Evolutionary conservation across 2,113 vertebrate genomes (phyloP), one percentile per base, ranked within the genome.

Genomic region (Halcyon malimbica): DNA sequence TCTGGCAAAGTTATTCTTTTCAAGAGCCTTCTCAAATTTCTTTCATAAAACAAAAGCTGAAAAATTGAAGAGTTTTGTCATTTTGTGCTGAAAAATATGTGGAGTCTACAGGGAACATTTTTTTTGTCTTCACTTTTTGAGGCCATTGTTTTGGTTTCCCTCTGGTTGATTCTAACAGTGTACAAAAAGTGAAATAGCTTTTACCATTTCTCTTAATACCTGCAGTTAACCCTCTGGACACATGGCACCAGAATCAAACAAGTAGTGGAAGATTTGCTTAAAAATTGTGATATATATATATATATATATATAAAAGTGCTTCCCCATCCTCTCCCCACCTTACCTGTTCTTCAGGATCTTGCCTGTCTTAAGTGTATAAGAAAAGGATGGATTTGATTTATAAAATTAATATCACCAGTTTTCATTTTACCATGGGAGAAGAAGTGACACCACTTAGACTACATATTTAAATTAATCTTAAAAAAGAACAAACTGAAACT

Each of bases 401-500:
- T 51, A 33, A 57, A 75, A 93, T 62, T 8, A 75, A 25, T 83
- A 57, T 53, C 10, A 70, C 17, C 2, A 35, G 59, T 91, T 90
- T 92, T 69, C 35, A 46, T 80, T 88, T 93, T 83, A 46, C 42
- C 16, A n/a, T 26, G 50, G 8, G 46, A 96, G 51, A 89, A 25
- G 15, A 89, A 25, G 15, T 42, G 24, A 71, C n/a, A 37, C 9
- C 23, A 74, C 29, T 89, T 88, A 90, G 73, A 88, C 3, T 81
- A 53, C 46, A 76, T 12, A 62, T 91, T 94, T 70, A 93, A 94
- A 96, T 84, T 76, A 83, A 70, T 64, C 25, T 95, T 85, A 14
- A 25, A 96, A 83, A 97, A 79, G 18, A 92, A 74, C 17, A 71
- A 31, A 83, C 3, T 87, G 54, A 95, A 87, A 93, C 11, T 13